Evolutionary conservation across 2,113 vertebrate genomes (phyloP).

Genomic region (Elachura formosa): DNA sequence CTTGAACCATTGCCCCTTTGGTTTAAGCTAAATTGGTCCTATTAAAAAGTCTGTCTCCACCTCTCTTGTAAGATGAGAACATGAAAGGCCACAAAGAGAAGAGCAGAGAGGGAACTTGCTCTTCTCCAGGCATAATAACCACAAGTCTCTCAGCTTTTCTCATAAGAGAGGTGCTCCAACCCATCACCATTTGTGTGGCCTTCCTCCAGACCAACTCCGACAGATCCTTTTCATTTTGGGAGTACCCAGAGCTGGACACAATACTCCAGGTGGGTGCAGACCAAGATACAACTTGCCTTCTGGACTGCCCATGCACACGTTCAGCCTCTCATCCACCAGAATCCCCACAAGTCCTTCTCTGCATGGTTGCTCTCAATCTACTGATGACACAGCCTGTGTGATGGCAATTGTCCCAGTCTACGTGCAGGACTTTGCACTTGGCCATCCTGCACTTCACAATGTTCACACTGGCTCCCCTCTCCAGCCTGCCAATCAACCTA

Average conservation of each 20-base stretch:
- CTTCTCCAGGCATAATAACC: not conserved
- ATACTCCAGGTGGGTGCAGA: not conserved
- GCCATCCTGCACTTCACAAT: not conserved
- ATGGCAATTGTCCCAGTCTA: not conserved
- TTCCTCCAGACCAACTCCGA: not conserved
- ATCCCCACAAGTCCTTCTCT: not conserved
- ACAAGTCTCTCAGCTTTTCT: not conserved
- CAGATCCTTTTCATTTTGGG: fast-evolving
- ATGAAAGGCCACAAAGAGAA: not conserved
- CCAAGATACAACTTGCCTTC: not conserved
- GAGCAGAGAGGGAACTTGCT: not conserved
- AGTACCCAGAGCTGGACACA: not conserved
- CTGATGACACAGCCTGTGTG: not conserved
- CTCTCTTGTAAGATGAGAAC: not conserved
- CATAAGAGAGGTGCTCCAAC: fast-evolving
- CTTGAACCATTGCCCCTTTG: not conserved
- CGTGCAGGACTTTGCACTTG: not conserved
- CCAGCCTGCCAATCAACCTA: not conserved
- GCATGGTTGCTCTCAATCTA: not conserved
- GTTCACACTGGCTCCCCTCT: not conserved
- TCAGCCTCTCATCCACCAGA: not conserved
- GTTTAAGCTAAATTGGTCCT: not conserved
- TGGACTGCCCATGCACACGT: fast-evolving
- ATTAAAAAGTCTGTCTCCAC: not conserved
- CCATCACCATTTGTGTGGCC: not conserved